Conservation (phyloP, 2,797 vertebrate species). For the Xenopus petersii region DNA sequence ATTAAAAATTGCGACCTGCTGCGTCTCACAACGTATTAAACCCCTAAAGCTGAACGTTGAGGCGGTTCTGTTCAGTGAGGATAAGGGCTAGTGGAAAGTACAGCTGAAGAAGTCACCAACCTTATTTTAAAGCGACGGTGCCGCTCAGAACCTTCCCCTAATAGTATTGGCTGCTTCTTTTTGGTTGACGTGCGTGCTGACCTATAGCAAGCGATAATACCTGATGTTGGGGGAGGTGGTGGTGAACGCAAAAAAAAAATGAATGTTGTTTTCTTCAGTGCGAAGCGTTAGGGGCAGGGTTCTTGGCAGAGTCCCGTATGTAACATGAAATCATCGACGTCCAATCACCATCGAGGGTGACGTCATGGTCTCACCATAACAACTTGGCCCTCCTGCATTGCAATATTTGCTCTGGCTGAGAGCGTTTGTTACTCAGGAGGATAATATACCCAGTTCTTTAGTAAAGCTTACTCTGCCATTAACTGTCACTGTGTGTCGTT, state of each 20-base stretch:
- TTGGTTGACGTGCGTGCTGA: background rate
- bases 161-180: background rate
- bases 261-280: slow-evolving; percentile 48
- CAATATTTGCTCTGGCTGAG: too few relatives aligned
- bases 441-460: too few relatives aligned
- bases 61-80: too few relatives aligned
- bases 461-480: too few relatives aligned
- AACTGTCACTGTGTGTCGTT: too few relatives aligned
- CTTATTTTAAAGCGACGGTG: slow-evolving; percentile 10
- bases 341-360: slow-evolving; percentile 26
- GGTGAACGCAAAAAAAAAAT: background rate
- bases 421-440: too few relatives aligned
- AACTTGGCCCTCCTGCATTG: background rate
- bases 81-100: background rate
- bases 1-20: too few relatives aligned
- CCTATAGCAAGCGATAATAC: background rate
- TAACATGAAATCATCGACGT: slow-evolving; percentile 42
- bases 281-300: slow-evolving; percentile 2
- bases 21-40: too few relatives aligned
- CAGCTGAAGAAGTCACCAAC: slow-evolving; percentile 15
- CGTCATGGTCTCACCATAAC: slow-evolving; percentile 32
- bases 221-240: background rate
- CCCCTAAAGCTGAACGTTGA: too few relatives aligned
- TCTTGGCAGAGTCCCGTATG: slow-evolving; percentile 24
- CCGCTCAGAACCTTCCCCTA: background rate